Evolutionary conservation across 2,888 invertebrate species (phyloP).

Genomic region (Lordiphosa andalusiaca): DNA sequence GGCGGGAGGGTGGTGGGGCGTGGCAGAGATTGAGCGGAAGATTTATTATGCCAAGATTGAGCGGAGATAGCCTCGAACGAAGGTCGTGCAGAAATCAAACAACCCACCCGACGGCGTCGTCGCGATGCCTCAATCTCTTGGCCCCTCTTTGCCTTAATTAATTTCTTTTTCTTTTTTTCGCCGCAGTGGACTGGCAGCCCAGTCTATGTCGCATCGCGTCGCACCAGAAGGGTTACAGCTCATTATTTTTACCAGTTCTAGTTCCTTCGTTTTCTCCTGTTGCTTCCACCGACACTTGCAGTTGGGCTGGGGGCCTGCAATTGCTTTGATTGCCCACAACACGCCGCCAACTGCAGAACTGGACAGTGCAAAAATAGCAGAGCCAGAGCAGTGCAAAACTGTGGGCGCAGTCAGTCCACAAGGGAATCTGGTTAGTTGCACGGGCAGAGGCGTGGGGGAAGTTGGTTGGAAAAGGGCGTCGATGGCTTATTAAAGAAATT

Average conservation of each 20-base stretch:
- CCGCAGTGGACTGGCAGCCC: constrained; percentile 24
- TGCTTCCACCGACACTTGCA: constrained; percentile 50
- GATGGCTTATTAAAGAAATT: no score
- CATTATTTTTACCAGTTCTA: constrained; percentile 56
- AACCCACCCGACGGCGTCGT: constrained; percentile 41
- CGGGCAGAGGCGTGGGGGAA: constrained; percentile 16
- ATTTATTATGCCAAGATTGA: constrained; percentile 56
- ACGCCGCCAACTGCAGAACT: constrained; percentile 46
- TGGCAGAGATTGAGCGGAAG: constrained; percentile 49
- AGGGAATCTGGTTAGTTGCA: constrained; percentile 7
- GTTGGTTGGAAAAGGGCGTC: background rate
- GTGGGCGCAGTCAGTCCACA: constrained; percentile 35
- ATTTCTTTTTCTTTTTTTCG: constrained; percentile 51
- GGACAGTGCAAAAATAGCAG: constrained; percentile 38
- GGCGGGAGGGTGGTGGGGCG: constrained; percentile 36
- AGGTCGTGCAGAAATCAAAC: constrained; percentile 62
- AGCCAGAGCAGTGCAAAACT: constrained; percentile 18
- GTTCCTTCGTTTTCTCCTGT: constrained; percentile 5
- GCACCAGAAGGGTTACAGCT: constrained; percentile 64
- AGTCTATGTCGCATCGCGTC: constrained; percentile 8
- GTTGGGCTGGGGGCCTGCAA: constrained; percentile 52
- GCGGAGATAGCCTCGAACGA: constrained; percentile 34
- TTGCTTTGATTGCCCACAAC: constrained; percentile 68
- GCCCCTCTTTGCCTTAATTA: constrained; percentile 64
- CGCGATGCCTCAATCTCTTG: constrained; percentile 40